Evolutionary conservation across 1,140 invertebrate species (phyloP), one percentile per base, ranked within the genome.

Genomic region (Triops longicaudatus): DNA sequence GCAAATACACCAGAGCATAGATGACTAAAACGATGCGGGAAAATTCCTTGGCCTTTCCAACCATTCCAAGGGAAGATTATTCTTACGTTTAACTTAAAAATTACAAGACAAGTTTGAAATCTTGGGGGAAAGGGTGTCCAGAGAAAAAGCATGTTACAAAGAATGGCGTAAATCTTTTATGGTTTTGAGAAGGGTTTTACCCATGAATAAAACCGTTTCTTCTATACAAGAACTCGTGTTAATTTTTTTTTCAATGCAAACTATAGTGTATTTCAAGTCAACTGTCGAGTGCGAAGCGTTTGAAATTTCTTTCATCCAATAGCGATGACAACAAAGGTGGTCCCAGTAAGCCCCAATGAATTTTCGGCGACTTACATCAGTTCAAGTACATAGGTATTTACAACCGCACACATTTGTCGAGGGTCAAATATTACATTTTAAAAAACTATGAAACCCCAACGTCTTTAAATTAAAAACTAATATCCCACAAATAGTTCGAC

Each of bases 1-100:
- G 98, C 84, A 99, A 99, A 90, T 99, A 98, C 86, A 99, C 95
- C 73, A 89, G 96, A 83, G 91, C 93, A 82, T 98, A 93, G 80
- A 72, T 63, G 37, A 27, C 63, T 75, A 28, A 27, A 6, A 26
- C 26, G 72, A 74, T 73, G 26, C 17, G 74, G 31, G 43, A 26
- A 43, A 44, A 50, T 27, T 75, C 31, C 22, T 26, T 63, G 50
- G 50, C 50, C 50, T 63, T 63, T 63, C 50, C 50, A 63, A 63
- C 74, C 74, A 75, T 75, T 75, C 74, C 74, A 75, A 63, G 50
- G 50, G 50, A 63, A 63, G 22, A 63, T 63, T 63, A 63, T 63
- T 63, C 50, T 63, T 63, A 63, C n/a, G 50, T 63, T 63, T 63
- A 63, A 63, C 50, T 63, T 63, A 63, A 63, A 63, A 63, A 63